A percentile compares a stretch with the other conserved stretches of the same genome.
phyloP scores from a whole-genome alignment of 2,888 invertebrate genomes.

The Drosophila mercatorum region DNA sequence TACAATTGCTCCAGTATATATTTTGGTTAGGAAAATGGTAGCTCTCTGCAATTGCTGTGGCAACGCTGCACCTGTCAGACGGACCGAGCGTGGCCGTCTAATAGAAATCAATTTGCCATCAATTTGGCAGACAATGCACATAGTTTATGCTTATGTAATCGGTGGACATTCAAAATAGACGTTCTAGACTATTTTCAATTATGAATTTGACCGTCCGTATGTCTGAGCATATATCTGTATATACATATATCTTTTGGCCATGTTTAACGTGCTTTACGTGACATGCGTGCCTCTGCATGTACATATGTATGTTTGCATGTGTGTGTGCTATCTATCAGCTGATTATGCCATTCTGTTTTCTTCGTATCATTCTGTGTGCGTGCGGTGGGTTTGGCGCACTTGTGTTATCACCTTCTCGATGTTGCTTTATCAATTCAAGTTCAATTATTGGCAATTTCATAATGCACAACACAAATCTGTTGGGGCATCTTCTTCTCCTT shows the following conservation, averaged over 20 bases:
- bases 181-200: slow-evolving; percentile 20
- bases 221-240: neutral
- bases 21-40: slow-evolving; percentile 19
- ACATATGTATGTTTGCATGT: neutral
- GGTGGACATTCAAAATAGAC: slow-evolving; percentile 43
- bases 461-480: slow-evolving; percentile 14
- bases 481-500: neutral
- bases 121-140: slow-evolving; percentile 32
- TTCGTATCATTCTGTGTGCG: slow-evolving; percentile 10
- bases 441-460: slow-evolving; percentile 28
- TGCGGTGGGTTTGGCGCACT: slow-evolving; percentile 17
- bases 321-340: slow-evolving; percentile 43
- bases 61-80: slow-evolving; percentile 26
- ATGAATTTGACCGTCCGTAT: slow-evolving; percentile 25
- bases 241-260: slow-evolving; percentile 19
- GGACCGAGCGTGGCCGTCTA: neutral
- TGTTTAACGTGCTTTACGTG: slow-evolving; percentile 8
- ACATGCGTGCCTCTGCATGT: neutral
- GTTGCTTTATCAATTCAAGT: slow-evolving; percentile 28
- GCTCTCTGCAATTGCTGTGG: slow-evolving; percentile 13
- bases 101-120: slow-evolving; percentile 48
- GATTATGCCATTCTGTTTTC: slow-evolving; percentile 38
- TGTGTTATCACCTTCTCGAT: slow-evolving; percentile 31
- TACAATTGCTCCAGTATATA: slow-evolving; percentile 32
- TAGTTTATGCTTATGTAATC: slow-evolving; percentile 26